Conservation (phyloP, 2,113 vertebrate genomes). For the Numenius arquata region DNA sequence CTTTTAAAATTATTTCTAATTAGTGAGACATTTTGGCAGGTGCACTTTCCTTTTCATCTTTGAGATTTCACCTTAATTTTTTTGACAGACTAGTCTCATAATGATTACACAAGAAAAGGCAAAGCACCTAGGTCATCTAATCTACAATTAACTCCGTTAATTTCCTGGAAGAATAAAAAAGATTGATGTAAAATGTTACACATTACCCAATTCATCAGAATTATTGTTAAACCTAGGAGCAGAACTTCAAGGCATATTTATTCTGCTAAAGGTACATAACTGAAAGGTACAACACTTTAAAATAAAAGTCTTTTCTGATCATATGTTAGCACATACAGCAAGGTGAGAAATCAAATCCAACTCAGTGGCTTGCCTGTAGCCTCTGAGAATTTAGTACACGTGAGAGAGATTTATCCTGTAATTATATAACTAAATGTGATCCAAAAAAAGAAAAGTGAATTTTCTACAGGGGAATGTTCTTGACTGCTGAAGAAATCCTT, state of each 20-base stretch:
- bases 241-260: constrained; percentile 4
- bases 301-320: constrained; percentile 21
- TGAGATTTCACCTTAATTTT: constrained; percentile 31
- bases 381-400: constrained; percentile 42
- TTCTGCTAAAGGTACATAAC: constrained; percentile 7
- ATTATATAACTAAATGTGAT: constrained; percentile 1
- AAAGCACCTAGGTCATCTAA: constrained; percentile 35
- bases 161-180: constrained; percentile 33
- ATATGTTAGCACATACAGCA: constrained; percentile 20
- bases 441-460: background rate
- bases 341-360: constrained; percentile 57
- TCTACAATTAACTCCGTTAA: constrained; percentile 47
- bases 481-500: background rate
- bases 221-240: constrained; percentile 22
- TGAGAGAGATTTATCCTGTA: constrained; percentile 39
- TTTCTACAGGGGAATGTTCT: background rate
- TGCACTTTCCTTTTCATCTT: constrained; percentile 7
- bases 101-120: constrained; percentile 39
- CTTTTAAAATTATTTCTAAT: constrained; percentile 42
- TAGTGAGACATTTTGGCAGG: constrained; percentile 2
- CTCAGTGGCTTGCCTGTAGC: constrained; percentile 25
- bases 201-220: background rate
- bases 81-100: constrained; percentile 29
- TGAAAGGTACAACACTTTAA: background rate
- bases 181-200: constrained; percentile 39